Base-by-base conservation (phyloP, 1,140 invertebrate species). In the Archivesica marissinica region DNA sequence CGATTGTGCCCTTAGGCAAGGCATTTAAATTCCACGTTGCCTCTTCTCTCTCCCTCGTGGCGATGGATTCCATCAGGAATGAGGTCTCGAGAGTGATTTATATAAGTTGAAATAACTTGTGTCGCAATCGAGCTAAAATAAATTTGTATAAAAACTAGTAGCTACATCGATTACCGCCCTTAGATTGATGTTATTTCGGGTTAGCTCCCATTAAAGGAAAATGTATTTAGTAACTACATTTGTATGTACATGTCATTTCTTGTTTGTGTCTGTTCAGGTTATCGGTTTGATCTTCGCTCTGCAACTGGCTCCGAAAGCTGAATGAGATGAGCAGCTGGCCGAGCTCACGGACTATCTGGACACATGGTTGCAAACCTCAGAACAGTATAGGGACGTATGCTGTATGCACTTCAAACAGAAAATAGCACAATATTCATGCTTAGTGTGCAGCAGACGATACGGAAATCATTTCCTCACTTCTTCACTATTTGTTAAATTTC, bases 401-500 rank as follows among this genome's bases (percentile, higher is more conserved):
- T 84, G 81, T 74, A 28, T 66, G 15, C 30, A 25, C 4, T 13
- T 61, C 17, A 75, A 76, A 52, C 64, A 85, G 54, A 80, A 52
- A 33, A 17, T 87, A 20, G 72, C 86, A 23, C 68, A 61, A 41
- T 74, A 54, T 54, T 82, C 41, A 41, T 89, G 87, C 61, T 77
- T 91, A 39, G 47, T 93, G 17, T 90, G 91, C 74, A 94, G 94
- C 4, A 91, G 92, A 70, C 89, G 94, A 66, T 94, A 94, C 88
- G 94, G 94, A n/a, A 94, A 94, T 83, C 94, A 94, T 79, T 91
- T 95, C 20, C 90, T 94, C 6, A 90, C 92, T 47, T 86, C 94
- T 47, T 94, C 94, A 85, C 86, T 95, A 33, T 90, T 94, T 78
- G 93, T 94, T 50, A 95, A 95, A 89, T 66, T 94, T 38, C 87